These are phyloP conservation scores for Porites cylindrica DNA, from an alignment of 92 coral and sea anemone genomes.

Conservation along the genomic window DNA sequence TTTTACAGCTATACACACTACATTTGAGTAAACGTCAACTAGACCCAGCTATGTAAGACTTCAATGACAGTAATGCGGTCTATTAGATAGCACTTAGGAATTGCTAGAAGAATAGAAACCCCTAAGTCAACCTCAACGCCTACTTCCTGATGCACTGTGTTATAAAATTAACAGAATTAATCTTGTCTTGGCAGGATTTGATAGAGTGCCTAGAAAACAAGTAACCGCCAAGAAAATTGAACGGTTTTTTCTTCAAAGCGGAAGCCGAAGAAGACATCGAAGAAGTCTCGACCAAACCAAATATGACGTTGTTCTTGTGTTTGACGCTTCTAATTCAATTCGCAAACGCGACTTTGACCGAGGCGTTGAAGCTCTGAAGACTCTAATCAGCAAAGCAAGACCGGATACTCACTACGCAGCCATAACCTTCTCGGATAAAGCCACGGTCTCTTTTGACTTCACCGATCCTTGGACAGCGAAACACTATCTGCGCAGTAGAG, in stretches of 20 bases:
- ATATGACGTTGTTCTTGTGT: slow-evolving; percentile 73
- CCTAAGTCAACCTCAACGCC: too few relatives aligned
- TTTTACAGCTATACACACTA: too few relatives aligned
- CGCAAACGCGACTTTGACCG: slow-evolving; percentile 55
- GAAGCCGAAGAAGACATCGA: background rate
- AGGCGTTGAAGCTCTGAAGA: slow-evolving; percentile 66
- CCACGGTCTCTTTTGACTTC: slow-evolving; percentile 57
- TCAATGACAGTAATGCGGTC: too few relatives aligned
- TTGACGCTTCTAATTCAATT: slow-evolving; percentile 81
- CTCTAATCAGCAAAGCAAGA: slow-evolving; percentile 55
- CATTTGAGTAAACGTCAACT: too few relatives aligned
- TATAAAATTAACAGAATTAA: too few relatives aligned
- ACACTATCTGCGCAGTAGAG: slow-evolving; percentile 13
- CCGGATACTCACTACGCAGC: slow-evolving; percentile 65
- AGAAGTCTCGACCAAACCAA: slow-evolving; percentile 13
- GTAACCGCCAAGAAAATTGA: slow-evolving; percentile 67
- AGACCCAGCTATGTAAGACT: too few relatives aligned
- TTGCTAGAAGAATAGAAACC: too few relatives aligned
- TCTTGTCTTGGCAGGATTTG: slow-evolving; percentile 26
- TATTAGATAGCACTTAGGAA: too few relatives aligned
- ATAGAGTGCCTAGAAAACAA: slow-evolving; percentile 38
- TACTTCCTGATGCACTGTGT: too few relatives aligned
- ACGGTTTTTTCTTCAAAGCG: slow-evolving; percentile 47
- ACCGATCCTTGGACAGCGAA: slow-evolving; percentile 45
- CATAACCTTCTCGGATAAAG: slow-evolving; percentile 60